These are phyloP conservation scores for Tauraco erythrolophus DNA, from an alignment of 2,113 vertebrate species.

Conservation along the genomic window DNA sequence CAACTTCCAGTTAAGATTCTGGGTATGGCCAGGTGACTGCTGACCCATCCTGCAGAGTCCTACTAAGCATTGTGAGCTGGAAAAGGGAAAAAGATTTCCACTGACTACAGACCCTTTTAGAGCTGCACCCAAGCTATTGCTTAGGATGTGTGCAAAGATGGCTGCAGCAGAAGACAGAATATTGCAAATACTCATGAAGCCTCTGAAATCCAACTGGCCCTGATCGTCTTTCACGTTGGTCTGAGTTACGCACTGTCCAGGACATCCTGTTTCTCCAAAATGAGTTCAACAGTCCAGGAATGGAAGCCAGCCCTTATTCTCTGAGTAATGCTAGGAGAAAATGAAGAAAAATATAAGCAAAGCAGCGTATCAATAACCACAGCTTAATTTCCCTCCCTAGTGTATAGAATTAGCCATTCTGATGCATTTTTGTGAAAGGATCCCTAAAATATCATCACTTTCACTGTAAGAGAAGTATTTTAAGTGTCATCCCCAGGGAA, in stretches of 20 bases:
- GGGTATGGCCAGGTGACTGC: rapidly evolving
- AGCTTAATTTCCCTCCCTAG: not conserved
- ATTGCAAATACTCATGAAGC: not conserved
- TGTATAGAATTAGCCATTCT: not conserved
- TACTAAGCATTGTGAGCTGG: not conserved
- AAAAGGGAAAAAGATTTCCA: not conserved
- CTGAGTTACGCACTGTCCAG: not conserved
- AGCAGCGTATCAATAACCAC: not conserved
- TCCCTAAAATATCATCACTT: not conserved
- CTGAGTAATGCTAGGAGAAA: not conserved
- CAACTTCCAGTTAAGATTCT: not conserved
- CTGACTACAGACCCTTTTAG: not conserved
- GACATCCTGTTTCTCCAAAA: not conserved
- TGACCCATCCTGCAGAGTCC: not conserved
- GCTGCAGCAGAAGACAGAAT: not conserved
- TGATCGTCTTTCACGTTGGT: rapidly evolving
- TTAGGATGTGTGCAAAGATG: rapidly evolving
- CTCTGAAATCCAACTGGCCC: not conserved
- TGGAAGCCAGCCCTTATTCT: not conserved
- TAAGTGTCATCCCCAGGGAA: not conserved
- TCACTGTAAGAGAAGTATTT: not conserved
- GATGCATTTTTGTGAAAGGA: not conserved
- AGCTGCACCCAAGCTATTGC: not conserved
- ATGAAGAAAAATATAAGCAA: not conserved
- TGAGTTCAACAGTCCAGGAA: not conserved